Evolutionary conservation across 2,113 vertebrate genomes (phyloP).

Genomic region (Centropus unirufus): DNA sequence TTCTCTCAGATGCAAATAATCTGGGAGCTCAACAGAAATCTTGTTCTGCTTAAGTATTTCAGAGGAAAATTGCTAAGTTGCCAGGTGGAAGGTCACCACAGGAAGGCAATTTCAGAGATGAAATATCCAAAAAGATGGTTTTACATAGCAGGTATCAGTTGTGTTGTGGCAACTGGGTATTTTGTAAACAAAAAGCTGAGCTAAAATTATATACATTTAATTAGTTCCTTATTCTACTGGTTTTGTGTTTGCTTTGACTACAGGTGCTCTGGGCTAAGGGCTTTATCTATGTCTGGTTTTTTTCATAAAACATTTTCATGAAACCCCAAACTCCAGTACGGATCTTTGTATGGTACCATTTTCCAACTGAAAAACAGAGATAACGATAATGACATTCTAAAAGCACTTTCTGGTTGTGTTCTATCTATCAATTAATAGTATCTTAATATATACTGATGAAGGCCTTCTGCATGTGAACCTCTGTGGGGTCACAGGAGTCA

Average conservation of each 20-base stretch:
- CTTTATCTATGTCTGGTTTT: background rate
- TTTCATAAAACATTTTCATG: background rate
- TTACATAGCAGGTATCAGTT: background rate
- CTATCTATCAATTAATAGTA: background rate
- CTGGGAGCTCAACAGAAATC: background rate
- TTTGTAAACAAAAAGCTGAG: background rate
- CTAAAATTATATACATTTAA: background rate
- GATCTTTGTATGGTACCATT: background rate
- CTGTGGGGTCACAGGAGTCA: background rate
- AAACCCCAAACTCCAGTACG: background rate
- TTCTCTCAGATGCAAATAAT: background rate
- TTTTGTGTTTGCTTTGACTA: background rate
- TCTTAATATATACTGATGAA: background rate
- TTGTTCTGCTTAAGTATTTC: background rate
- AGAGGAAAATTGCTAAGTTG: background rate
- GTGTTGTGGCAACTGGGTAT: background rate
- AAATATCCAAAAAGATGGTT: background rate
- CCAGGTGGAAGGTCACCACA: background rate
- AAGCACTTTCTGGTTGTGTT: background rate
- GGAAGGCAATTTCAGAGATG: background rate
- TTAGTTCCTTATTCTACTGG: background rate
- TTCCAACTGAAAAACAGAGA: background rate
- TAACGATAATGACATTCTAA: background rate
- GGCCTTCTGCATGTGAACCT: rapidly evolving
- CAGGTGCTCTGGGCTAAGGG: background rate